phyloP scores from a whole-genome alignment of 2,888 invertebrate genomes.

The Coenonympha glycerion region DNA sequence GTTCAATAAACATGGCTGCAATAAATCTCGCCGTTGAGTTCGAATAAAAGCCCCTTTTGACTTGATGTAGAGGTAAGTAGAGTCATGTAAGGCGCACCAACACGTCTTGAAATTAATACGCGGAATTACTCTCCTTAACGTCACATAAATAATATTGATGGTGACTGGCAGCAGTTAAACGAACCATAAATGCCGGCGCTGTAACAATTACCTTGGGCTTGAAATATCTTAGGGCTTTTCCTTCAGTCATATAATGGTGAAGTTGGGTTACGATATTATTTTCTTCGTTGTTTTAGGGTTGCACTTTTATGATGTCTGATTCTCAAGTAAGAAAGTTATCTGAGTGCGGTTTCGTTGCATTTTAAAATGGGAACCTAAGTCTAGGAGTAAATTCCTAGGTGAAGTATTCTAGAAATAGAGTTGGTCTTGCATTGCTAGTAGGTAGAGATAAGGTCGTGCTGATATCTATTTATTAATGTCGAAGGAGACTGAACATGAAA shows the following conservation, averaged over 20 bases:
- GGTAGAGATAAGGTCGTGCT: no score
- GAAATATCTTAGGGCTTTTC: slow-evolving; percentile 22
- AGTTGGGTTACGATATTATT: background rate
- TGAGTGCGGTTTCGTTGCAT: no score
- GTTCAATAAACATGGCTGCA: background rate
- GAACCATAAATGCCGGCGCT: slow-evolving; percentile 45
- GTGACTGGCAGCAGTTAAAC: slow-evolving; percentile 12
- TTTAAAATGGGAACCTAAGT: no score
- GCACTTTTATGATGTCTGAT: no score
- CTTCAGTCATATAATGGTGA: background rate
- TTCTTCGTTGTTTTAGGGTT: background rate
- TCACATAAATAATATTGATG: slow-evolving; percentile 12
- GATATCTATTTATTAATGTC: no score
- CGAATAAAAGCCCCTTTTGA: background rate
- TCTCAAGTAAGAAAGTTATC: no score
- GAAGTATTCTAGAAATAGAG: no score
- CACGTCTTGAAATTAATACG: slow-evolving; percentile 7
- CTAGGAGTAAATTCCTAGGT: no score
- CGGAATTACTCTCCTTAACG: slow-evolving; percentile 10
- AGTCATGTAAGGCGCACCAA: slow-evolving; percentile 3
- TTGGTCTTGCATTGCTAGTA: no score
- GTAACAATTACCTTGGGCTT: slow-evolving; percentile 22
- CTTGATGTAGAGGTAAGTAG: background rate
- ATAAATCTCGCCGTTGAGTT: background rate
- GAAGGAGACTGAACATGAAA: no score